Evolutionary conservation across 2,888 invertebrate species (phyloP).

Genomic region (Watsonalla cultraria): DNA sequence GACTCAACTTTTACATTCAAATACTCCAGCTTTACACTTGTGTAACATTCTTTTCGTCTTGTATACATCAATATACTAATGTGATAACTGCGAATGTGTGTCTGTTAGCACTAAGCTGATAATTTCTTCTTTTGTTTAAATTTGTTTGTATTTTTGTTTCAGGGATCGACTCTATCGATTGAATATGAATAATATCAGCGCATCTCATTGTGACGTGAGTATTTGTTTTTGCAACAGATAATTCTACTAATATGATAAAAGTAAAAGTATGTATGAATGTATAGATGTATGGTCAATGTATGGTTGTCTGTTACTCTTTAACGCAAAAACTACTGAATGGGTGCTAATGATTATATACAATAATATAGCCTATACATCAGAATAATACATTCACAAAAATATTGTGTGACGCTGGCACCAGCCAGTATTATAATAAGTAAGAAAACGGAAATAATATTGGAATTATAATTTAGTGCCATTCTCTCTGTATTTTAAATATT

Average conservation of each 20-base stretch:
- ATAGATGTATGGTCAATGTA: conserved; percentile 2
- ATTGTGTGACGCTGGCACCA: too few relatives aligned
- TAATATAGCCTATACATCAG: too few relatives aligned
- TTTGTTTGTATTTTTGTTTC: conserved; percentile 63
- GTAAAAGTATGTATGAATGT: too few relatives aligned
- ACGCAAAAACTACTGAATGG: conserved; percentile 6
- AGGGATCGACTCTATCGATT: conserved; percentile 91
- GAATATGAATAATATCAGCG: conserved; percentile 91
- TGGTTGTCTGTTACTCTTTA: too few relatives aligned
- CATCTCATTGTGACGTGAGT: conserved; percentile 88
- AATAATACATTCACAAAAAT: too few relatives aligned
- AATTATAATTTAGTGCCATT: too few relatives aligned
- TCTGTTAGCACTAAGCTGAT: too few relatives aligned
- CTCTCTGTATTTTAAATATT: too few relatives aligned
- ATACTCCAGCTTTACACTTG: conserved; percentile 42
- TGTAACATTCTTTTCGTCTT: conserved; percentile 19
- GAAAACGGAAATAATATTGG: too few relatives aligned
- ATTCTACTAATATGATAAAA: too few relatives aligned
- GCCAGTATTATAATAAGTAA: too few relatives aligned
- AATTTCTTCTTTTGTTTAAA: too few relatives aligned
- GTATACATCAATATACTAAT: conserved; percentile 24
- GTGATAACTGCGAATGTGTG: conserved; percentile 4
- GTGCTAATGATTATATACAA: conserved; percentile 1
- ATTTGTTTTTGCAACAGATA: conserved; percentile 6
- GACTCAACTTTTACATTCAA: conserved; percentile 39